phyloP scores from a whole-genome alignment of 2,113 vertebrate genomes.

The Anhinga anhinga region DNA sequence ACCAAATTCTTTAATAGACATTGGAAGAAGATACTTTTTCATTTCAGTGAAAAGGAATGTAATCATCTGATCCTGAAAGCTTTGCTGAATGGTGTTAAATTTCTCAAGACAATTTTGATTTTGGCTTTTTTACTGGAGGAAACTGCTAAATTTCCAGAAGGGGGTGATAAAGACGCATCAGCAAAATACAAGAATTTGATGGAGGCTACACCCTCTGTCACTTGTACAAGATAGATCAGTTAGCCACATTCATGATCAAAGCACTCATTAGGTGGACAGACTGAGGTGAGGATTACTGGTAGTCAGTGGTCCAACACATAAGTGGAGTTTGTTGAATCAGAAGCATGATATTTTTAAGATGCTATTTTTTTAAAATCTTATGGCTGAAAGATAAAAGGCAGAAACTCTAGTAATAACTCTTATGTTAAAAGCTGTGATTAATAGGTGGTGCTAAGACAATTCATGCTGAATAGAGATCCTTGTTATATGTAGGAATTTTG shows the following conservation, averaged over 20 bases:
- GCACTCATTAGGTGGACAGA: not conserved
- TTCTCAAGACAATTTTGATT: not conserved
- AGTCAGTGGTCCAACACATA: not conserved
- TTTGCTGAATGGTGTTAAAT: not conserved
- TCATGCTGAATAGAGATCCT: not conserved
- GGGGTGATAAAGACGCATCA: not conserved
- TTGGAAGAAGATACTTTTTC: not conserved
- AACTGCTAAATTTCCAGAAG: not conserved
- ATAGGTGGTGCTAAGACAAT: not conserved
- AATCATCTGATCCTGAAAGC: not conserved
- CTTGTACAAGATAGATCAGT: not conserved
- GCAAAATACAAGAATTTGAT: not conserved
- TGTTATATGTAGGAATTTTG: not conserved
- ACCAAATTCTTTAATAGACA: not conserved
- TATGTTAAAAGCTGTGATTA: not conserved
- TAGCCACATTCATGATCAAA: accelerated
- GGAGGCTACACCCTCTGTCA: not conserved
- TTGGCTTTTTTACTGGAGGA: not conserved
- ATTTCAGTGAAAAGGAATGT: not conserved
- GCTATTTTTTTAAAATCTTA: not conserved
- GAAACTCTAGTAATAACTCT: not conserved
- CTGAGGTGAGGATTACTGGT: not conserved
- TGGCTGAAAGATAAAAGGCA: not conserved
- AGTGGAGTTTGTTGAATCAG: not conserved
- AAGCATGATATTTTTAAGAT: not conserved